A percentile compares a stretch with the other conserved stretches of the same genome.
Evolutionary conservation across 1,140 invertebrate species (phyloP).

Genomic region (Hylaeus volcanicus): DNA sequence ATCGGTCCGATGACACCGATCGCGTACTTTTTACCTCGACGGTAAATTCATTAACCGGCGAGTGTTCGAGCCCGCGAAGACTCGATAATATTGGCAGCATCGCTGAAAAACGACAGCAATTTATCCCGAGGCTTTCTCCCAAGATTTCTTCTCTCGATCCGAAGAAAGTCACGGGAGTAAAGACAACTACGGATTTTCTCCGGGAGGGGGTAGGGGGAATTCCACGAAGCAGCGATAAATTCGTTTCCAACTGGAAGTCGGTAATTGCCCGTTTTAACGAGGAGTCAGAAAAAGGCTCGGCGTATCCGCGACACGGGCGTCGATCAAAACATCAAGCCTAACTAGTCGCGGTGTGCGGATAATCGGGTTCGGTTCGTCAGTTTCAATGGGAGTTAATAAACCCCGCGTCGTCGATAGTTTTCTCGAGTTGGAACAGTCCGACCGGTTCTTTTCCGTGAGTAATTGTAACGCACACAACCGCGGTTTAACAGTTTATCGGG

Average conservation of each 20-base stretch:
- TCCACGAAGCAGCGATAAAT: not conserved
- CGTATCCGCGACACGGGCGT: not conserved
- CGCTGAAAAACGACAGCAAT: not conserved
- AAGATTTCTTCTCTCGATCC: not conserved
- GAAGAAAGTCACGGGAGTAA: not conserved
- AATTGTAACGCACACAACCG: too few species aligned
- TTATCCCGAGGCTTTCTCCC: not conserved
- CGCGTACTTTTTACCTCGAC: too few species aligned
- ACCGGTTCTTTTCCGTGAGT: slow-evolving; percentile 4
- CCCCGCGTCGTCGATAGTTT: not conserved
- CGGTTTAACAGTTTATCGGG: too few species aligned
- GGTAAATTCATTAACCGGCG: too few species aligned
- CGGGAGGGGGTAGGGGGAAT: not conserved
- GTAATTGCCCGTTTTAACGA: slow-evolving; percentile 15
- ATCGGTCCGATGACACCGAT: too few species aligned
- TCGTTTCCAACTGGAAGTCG: not conserved
- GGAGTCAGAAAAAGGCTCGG: not conserved
- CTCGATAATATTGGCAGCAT: too few species aligned
- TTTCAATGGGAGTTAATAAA: slow-evolving; percentile 31
- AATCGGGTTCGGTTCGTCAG: slow-evolving; percentile 13
- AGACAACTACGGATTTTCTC: not conserved
- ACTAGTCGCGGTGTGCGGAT: not conserved
- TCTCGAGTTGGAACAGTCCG: not conserved
- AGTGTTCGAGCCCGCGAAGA: too few species aligned
- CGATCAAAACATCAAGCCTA: not conserved